Evolutionary conservation across 2,113 vertebrate species (phyloP).

Genomic region (Heterotilapia buettikoferi): DNA sequence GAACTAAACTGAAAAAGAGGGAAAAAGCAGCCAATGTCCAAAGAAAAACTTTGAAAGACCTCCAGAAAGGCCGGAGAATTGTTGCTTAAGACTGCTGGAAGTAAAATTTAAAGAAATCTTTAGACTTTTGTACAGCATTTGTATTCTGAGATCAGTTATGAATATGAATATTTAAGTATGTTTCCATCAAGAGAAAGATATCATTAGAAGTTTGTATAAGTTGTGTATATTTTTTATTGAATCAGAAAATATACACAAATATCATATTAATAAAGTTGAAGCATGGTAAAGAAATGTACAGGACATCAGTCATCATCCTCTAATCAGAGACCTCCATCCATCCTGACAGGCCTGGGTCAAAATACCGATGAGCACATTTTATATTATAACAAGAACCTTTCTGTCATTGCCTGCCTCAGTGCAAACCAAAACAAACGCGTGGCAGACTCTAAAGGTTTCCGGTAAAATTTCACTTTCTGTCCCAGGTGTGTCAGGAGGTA

Average conservation of each 20-base stretch:
- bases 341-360: constrained; percentile 20
- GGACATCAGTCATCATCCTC: constrained; percentile 40
- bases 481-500: neutral
- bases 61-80: too few species aligned
- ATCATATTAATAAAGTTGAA: constrained; percentile 67
- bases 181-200: neutral
- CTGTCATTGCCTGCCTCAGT: constrained; percentile 36
- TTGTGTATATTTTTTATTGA: constrained; percentile 69
- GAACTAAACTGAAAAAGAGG: neutral
- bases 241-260: constrained; percentile 74
- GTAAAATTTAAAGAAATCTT: neutral
- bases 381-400: neutral
- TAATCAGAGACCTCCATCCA: neutral
- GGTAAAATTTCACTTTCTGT: neutral
- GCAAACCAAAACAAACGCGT: neutral
- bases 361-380: neutral
- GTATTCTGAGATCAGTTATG: neutral
- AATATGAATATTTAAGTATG: neutral
- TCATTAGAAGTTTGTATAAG: neutral
- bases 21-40: too few species aligned
- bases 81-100: neutral
- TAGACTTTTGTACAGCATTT: neutral
- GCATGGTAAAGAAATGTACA: constrained; percentile 68
- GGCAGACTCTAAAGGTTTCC: constrained; percentile 31
- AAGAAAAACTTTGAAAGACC: too few species aligned